A percentile compares a stretch with the other conserved stretches of the same genome.
Conservation (phyloP, 2,888 invertebrate genomes). For the Colostygia pectinataria region DNA sequence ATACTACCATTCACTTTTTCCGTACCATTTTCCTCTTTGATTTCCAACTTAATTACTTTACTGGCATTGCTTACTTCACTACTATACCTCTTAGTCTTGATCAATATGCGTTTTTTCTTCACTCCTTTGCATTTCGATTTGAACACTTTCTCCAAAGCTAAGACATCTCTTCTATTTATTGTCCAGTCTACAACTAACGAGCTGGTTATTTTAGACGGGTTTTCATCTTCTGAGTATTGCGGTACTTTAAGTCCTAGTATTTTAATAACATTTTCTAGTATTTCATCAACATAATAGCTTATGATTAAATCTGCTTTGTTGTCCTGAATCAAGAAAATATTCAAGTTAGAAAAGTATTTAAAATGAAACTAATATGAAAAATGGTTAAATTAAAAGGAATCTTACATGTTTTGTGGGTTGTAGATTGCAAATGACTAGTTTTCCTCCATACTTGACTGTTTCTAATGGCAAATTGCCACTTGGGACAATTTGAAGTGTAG, state of each 20-base stretch:
- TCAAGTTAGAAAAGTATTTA: no score
- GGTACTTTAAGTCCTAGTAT: slow-evolving; percentile 89
- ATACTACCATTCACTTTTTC: background rate
- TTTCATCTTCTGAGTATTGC: slow-evolving; percentile 84
- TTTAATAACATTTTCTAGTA: slow-evolving; percentile 89
- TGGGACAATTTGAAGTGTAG: slow-evolving; percentile 98
- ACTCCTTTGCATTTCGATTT: slow-evolving; percentile 75
- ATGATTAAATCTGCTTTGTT: slow-evolving; percentile 95
- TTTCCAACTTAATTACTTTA: slow-evolving; percentile 59
- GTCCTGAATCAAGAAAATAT: no score
- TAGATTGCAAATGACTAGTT: slow-evolving; percentile 96
- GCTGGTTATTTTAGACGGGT: slow-evolving; percentile 85
- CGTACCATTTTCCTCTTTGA: slow-evolving; percentile 32
- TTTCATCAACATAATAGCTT: slow-evolving; percentile 93
- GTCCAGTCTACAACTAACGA: slow-evolving; percentile 87
- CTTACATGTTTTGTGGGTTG: slow-evolving; percentile 98
- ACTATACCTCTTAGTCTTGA: slow-evolving; percentile 61
- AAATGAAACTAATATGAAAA: no score
- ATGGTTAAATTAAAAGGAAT: slow-evolving; percentile 24
- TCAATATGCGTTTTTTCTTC: slow-evolving; percentile 66
- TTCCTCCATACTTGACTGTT: slow-evolving; percentile 92
- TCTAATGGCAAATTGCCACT: slow-evolving; percentile 96
- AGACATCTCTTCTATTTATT: slow-evolving; percentile 83
- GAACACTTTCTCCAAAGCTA: slow-evolving; percentile 84
- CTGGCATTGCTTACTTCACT: slow-evolving; percentile 6